phyloP scores from a whole-genome alignment of 2,113 vertebrate genomes.

The Tringa solitaria region DNA sequence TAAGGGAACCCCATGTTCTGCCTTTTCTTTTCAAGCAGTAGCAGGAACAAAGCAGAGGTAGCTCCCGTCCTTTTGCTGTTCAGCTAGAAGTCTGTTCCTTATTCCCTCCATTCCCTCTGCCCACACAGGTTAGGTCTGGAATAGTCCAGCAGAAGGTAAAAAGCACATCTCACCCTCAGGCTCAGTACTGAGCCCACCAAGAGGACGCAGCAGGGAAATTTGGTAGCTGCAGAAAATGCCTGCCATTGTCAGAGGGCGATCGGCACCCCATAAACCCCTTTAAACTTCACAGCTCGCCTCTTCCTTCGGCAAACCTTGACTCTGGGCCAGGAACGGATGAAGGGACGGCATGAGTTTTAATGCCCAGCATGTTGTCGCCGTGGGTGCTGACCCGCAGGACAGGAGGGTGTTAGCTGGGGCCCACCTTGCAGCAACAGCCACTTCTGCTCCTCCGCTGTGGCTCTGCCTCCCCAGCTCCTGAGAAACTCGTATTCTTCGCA shows the following conservation, averaged over 20 bases:
- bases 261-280: neutral
- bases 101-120: neutral
- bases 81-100: neutral
- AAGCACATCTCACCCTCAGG: neutral
- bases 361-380: accelerated
- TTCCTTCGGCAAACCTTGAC: neutral
- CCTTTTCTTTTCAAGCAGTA: neutral
- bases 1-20: neutral
- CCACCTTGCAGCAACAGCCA: neutral
- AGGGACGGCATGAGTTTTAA: neutral
- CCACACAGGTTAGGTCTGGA: neutral
- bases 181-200: neutral
- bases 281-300: neutral
- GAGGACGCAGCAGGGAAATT: neutral
- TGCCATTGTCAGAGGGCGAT: neutral
- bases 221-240: neutral
- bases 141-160: neutral
- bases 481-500: conserved; percentile 25
- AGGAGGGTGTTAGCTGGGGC: neutral
- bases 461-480: neutral
- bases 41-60: neutral
- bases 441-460: neutral
- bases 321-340: neutral
- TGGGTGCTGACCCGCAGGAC: accelerated
- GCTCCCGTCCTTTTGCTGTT: neutral